Evolutionary conservation across 2,113 vertebrate species (phyloP).

Genomic region (Catharus bicknelli): DNA sequence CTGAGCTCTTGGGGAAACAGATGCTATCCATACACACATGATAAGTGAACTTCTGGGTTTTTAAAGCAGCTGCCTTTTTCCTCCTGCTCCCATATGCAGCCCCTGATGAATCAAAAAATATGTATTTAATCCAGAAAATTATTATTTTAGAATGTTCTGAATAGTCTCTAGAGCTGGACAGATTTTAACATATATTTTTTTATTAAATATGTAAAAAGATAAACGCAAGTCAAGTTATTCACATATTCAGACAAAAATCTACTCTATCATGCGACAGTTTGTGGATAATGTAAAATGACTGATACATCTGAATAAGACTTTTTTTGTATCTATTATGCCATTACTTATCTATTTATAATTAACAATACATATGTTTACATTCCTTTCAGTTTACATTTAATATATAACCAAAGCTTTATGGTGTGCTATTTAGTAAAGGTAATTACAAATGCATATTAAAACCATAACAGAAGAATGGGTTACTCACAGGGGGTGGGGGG

Average conservation of each 20-base stretch:
- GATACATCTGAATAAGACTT: slow-evolving; percentile 88
- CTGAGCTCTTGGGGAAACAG: background rate
- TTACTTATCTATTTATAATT: slow-evolving; percentile 94
- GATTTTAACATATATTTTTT: slow-evolving; percentile 87
- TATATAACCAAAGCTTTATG: slow-evolving; percentile 92
- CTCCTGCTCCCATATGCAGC: background rate
- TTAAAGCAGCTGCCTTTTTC: background rate
- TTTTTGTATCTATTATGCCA: slow-evolving; percentile 79
- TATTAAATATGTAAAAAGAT: slow-evolving; percentile 99
- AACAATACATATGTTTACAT: slow-evolving; percentile 99
- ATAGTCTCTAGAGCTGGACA: slow-evolving; percentile 60
- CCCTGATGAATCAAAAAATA: background rate
- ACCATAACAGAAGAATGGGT: slow-evolving; percentile 73
- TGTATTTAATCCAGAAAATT: background rate
- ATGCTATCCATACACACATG: background rate
- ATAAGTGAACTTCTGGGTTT: background rate
- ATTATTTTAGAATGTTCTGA: background rate
- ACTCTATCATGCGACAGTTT: slow-evolving; percentile 96
- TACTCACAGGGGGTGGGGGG: slow-evolving; percentile 63
- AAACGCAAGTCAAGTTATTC: slow-evolving; percentile 98
- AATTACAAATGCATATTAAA: slow-evolving; percentile 87
- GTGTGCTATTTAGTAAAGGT: slow-evolving; percentile 89
- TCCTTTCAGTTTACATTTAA: slow-evolving; percentile 98
- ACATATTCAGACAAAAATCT: slow-evolving; percentile 89
- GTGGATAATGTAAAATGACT: slow-evolving; percentile 90